Conservation (phyloP, 92 coral and sea anemone genomes). For the Epizoanthus fatuus region DNA sequence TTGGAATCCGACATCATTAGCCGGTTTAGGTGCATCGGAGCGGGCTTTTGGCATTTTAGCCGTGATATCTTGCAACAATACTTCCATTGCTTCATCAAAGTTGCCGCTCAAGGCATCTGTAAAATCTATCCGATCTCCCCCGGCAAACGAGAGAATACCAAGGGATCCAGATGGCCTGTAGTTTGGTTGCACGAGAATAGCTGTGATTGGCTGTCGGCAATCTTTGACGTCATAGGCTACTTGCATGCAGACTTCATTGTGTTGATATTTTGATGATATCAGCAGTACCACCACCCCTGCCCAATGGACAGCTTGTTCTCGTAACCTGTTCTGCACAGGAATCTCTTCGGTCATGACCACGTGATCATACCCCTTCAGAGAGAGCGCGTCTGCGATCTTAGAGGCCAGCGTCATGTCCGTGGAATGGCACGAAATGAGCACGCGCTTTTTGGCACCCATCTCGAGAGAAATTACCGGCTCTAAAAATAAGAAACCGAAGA, state of each 20-base stretch:
- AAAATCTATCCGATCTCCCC: constrained; percentile 34
- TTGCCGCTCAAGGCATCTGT: constrained; percentile 11
- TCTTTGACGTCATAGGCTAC: constrained; percentile 35
- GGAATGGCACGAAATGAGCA: constrained; percentile 42
- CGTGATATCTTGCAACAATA: constrained; percentile 2
- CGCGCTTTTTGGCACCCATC: constrained; percentile 21
- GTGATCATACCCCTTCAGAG: constrained; percentile 10
- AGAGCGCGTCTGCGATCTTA: constrained; percentile 14
- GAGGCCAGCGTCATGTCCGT: constrained; percentile 35
- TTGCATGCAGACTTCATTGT: constrained; percentile 31
- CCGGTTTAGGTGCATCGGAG: constrained; percentile 12
- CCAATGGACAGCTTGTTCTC: constrained; percentile 41
- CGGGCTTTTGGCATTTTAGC: constrained; percentile 3
- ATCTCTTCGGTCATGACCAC: constrained; percentile 22
- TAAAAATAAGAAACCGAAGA: neutral
- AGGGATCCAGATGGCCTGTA: constrained; percentile 23
- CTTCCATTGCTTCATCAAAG: constrained; percentile 24
- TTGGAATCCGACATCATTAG: constrained; percentile 7
- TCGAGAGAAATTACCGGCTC: neutral
- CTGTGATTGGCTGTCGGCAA: constrained; percentile 46
- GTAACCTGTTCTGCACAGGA: constrained; percentile 21
- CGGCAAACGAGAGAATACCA: constrained; percentile 38
- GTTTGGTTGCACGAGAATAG: constrained; percentile 34
- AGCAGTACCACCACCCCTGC: constrained; percentile 31
- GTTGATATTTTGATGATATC: constrained; percentile 37